phyloP scores from a whole-genome alignment of 2,888 invertebrate species.

The Mesorhabditis sp. region DNA sequence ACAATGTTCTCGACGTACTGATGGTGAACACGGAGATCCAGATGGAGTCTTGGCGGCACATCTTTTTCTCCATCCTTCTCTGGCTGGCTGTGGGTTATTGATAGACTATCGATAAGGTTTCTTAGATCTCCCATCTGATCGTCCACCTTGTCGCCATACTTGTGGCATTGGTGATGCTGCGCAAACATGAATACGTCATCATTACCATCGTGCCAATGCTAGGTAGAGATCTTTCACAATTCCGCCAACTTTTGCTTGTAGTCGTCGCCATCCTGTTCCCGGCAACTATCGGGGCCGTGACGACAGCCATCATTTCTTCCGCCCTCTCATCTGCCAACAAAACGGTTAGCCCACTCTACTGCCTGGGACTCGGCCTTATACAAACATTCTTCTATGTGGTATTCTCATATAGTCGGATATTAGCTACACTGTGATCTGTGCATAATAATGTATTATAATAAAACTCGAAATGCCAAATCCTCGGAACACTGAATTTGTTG shows the following conservation, averaged over 20 bases:
- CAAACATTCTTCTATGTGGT: conserved; percentile 42
- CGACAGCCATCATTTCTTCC: neutral
- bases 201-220: conserved; percentile 29
- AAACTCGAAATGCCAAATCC: no score
- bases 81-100: conserved; percentile 36
- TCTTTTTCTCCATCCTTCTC: conserved; percentile 41
- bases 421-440: conserved; percentile 37
- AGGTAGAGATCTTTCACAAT: conserved; percentile 18
- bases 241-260: neutral
- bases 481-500: no score
- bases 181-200: conserved; percentile 43
- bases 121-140: conserved; percentile 13
- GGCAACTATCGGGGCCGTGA: neutral
- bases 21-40: conserved; percentile 24
- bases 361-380: conserved; percentile 39
- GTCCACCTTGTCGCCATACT: conserved; percentile 34
- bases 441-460: no score
- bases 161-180: conserved; percentile 36
- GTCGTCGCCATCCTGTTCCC: neutral
- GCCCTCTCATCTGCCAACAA: conserved; percentile 8
- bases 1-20: conserved; percentile 29
- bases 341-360: conserved; percentile 42
- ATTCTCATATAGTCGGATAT: conserved; percentile 38
- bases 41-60: conserved; percentile 42
- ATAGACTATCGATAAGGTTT: neutral